A percentile compares a stretch with the other conserved stretches of the same genome.
Evolutionary conservation across 2,113 vertebrate species (phyloP).

Genomic region (Drymodes brunneopygia): DNA sequence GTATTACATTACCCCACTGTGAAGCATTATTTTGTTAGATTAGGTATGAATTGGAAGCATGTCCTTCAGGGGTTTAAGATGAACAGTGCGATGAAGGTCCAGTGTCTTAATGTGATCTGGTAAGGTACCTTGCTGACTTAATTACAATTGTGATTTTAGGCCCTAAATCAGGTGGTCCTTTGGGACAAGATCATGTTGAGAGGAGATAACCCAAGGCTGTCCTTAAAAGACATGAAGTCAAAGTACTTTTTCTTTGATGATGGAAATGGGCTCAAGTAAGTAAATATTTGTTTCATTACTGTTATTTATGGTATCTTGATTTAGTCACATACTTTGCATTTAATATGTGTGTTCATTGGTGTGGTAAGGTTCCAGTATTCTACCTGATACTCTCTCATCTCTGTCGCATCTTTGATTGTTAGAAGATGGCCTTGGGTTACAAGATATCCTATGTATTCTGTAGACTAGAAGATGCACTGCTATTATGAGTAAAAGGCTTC

Average conservation of each 20-base stretch:
- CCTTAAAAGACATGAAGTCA: slow-evolving; percentile 90
- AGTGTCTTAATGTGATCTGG: not conserved
- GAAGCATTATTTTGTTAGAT: not conserved
- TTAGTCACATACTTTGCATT: not conserved
- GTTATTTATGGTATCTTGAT: not conserved
- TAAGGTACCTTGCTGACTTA: not conserved
- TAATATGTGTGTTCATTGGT: not conserved
- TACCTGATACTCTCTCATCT: not conserved
- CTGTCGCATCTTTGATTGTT: not conserved
- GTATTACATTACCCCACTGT: not conserved
- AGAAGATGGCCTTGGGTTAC: not conserved
- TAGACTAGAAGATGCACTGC: not conserved
- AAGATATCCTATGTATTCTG: not conserved
- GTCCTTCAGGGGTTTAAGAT: not conserved
- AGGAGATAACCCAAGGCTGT: slow-evolving; percentile 89
- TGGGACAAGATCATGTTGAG: slow-evolving; percentile 97
- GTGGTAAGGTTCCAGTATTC: not conserved
- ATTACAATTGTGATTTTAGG: slow-evolving; percentile 68
- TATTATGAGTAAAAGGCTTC: not conserved
- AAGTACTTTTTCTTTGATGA: slow-evolving; percentile 99
- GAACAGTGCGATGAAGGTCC: not conserved
- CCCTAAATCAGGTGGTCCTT: slow-evolving; percentile 95
- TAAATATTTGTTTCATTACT: not conserved
- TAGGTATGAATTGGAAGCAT: not conserved
- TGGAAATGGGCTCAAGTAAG: slow-evolving; percentile 94